Evolutionary conservation across 2,113 vertebrate species (phyloP).

Genomic region (Butorides virescens): DNA sequence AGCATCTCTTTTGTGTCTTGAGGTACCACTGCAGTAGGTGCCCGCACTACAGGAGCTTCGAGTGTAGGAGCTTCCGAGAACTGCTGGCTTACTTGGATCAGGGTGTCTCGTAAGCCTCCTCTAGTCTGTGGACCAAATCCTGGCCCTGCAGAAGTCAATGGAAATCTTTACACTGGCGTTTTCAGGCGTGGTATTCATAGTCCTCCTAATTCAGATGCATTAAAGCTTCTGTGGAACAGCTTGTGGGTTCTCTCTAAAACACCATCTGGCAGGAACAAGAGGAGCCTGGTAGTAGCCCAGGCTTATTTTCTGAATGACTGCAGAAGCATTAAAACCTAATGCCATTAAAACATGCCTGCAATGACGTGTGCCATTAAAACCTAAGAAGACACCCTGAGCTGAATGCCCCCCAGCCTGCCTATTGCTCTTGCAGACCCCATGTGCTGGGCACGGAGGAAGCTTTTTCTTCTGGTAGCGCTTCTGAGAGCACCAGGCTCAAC

Average conservation of each 20-base stretch:
- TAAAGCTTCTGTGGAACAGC: conserved; percentile 31
- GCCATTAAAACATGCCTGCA: conserved; percentile 46
- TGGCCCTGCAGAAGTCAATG: conserved; percentile 43
- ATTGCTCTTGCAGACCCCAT: background rate
- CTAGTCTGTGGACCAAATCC: background rate
- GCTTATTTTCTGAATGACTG: conserved; percentile 58
- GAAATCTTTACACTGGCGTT: background rate
- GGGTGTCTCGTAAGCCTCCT: background rate
- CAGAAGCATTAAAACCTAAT: conserved; percentile 44
- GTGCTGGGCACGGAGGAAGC: background rate
- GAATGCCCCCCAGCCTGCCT: background rate
- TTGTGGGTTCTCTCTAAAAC: conserved; percentile 49
- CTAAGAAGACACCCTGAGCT: background rate
- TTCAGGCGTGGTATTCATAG: background rate
- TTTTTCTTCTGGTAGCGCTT: background rate
- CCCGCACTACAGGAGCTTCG: background rate
- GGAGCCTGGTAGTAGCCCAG: conserved; percentile 9
- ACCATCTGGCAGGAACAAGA: conserved; percentile 27
- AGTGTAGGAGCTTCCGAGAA: background rate
- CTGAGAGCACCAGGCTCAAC: background rate
- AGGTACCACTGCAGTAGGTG: background rate
- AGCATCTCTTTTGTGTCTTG: background rate
- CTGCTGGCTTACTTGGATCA: background rate
- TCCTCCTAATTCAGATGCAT: conserved; percentile 44
- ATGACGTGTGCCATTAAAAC: conserved; percentile 30